Conservation (phyloP, 2,888 invertebrate genomes). For the Teleogryllus oceanicus region DNA sequence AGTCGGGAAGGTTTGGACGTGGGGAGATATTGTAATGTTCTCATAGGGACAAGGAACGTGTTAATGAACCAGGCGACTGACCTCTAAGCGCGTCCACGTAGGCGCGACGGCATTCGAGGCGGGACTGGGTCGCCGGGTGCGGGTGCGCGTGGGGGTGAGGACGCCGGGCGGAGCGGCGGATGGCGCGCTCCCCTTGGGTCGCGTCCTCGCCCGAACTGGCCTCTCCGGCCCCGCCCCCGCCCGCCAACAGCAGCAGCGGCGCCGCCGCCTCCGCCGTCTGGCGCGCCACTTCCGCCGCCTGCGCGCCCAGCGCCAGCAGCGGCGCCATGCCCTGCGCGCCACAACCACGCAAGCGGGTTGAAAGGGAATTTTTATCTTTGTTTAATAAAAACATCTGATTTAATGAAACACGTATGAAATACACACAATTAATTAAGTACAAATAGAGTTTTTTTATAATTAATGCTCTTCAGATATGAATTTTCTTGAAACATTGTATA, state of each 20-base stretch:
- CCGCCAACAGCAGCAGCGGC: not conserved
- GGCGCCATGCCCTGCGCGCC: not conserved
- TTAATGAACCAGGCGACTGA: not conserved
- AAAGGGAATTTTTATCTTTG: too few species aligned
- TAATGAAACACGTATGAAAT: too few species aligned
- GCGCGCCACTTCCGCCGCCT: not conserved
- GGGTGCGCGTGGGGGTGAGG: not conserved
- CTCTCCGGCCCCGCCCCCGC: not conserved
- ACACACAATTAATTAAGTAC: too few species aligned
- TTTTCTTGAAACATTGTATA: too few species aligned
- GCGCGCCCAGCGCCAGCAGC: not conserved
- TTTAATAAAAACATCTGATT: too few species aligned
- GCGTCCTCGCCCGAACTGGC: not conserved
- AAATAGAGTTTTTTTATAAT: too few species aligned
- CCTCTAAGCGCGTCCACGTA: not conserved
- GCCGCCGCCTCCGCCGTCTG: not conserved
- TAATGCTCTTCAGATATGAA: too few species aligned
- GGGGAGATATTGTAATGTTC: too few species aligned
- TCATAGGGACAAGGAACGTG: too few species aligned
- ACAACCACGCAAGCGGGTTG: not conserved
- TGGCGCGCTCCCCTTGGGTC: too few species aligned
- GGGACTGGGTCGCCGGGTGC: not conserved
- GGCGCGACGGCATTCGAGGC: not conserved
- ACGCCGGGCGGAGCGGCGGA: not conserved
- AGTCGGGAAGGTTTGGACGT: too few species aligned